Conservation (phyloP, 1,140 invertebrate genomes). For the Bathynomus jamesi region DNA sequence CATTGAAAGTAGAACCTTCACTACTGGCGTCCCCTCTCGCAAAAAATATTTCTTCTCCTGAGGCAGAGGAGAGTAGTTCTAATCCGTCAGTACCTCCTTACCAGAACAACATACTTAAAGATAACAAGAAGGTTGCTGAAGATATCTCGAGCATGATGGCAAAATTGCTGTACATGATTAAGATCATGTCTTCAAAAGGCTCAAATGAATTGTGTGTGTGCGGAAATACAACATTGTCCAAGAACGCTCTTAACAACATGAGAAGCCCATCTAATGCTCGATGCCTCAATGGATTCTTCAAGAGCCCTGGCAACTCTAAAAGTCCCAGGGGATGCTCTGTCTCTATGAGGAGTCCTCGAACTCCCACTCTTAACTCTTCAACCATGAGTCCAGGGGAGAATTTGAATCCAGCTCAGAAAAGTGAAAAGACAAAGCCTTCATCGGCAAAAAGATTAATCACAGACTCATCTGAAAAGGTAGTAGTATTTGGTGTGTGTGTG, state of each 20-base stretch:
- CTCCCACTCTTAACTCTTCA: neutral
- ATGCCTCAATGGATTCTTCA: neutral
- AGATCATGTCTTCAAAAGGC: neutral
- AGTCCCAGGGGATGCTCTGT: neutral
- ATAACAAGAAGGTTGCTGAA: neutral
- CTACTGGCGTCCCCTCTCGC: too few relatives aligned
- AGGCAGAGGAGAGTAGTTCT: too few relatives aligned
- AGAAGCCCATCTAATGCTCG: neutral
- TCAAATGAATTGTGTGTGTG: neutral
- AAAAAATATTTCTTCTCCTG: too few relatives aligned
- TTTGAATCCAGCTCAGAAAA: neutral
- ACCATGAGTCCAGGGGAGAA: neutral
- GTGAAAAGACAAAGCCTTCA: neutral
- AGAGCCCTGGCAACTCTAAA: neutral
- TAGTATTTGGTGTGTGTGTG: too few relatives aligned
- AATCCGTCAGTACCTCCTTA: too few relatives aligned
- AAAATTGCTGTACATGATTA: neutral
- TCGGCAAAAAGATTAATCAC: neutral
- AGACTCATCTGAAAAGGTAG: neutral
- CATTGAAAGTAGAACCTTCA: too few relatives aligned
- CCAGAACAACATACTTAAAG: too few relatives aligned
- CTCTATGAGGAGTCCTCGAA: neutral
- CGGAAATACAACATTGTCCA: neutral
- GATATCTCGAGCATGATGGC: neutral
- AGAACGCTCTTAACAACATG: neutral